Base-by-base conservation (phyloP, 2,113 vertebrate genomes). In the Nothobranchius kuhntae region DNA sequence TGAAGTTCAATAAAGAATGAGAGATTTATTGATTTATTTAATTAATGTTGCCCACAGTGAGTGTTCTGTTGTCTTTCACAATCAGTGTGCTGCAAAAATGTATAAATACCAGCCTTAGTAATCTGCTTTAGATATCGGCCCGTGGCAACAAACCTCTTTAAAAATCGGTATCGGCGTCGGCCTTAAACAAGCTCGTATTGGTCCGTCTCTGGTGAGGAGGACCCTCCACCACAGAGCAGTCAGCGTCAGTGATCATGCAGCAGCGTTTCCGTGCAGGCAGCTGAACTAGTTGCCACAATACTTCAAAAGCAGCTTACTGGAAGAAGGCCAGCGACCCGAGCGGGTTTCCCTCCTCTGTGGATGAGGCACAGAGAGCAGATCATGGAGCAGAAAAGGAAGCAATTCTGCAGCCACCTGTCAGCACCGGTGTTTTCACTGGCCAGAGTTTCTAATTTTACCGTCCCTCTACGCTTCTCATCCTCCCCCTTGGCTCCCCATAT, bases 371-470 rank as follows among this genome's bases (percentile, higher is more conserved):
- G 65, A 72, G 74, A 65, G 55, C 62, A 51, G 69, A 73, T 68
- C 53, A 30, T 14, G 15, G 56, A 73, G 50, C 61, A 66, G 62
- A 10, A 66, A 65, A 54, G 71, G 38, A 80, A 84, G 71, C 71
- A 61, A 12, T 69, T 76, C 26, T 68, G 11, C 72, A 56, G 24
- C 38, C 57, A 54, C 42, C 70, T 75, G 59, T 73, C 61, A 74
- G 48, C 45, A 13, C 42, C 53, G 60, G 53, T 2, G 13, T 74
- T 75, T 65, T 60, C 71, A 9, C 1, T 53, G 59, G n/a, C 9
- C 4, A 9, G 38, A 40, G 38, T 40, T 40, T 85, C 85, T 81
- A 63, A 77, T 87, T 85, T 81, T 81, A 76, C 15, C 42, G 13
- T 74, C 64, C 53, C 67, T 55, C 64, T 38, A 13, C 55, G 30